A percentile compares a stretch with the other conserved stretches of the same genome.
Evolutionary conservation across 2,797 vertebrate species (phyloP).

Genomic region (Adrianichthys oophorus): DNA sequence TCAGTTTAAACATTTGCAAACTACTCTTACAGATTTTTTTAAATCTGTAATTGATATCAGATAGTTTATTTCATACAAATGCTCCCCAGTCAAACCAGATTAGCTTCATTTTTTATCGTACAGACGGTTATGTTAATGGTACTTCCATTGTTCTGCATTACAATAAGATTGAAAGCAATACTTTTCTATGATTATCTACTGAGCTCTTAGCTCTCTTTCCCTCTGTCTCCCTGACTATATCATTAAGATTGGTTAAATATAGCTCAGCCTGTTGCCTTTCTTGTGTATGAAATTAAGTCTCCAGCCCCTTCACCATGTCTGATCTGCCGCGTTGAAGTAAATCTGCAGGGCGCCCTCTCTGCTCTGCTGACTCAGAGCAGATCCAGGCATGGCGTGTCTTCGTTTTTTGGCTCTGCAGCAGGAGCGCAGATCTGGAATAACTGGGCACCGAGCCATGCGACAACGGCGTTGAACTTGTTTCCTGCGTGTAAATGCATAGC

Average conservation of each 20-base stretch:
- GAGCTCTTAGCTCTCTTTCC: conserved; percentile 46
- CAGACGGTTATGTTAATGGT: conserved; percentile 10
- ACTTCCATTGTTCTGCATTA: conserved; percentile 24
- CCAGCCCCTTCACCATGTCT: conserved; percentile 24
- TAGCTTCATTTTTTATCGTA: conserved; percentile 35
- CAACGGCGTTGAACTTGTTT: conserved; percentile 30
- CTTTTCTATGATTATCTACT: conserved; percentile 52
- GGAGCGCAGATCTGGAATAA: conserved; percentile 39
- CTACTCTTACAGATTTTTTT: neutral
- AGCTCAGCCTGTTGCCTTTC: conserved; percentile 34
- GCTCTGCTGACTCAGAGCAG: conserved; percentile 70
- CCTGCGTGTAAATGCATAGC: conserved; percentile 33
- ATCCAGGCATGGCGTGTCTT: conserved; percentile 60
- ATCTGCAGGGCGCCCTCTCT: conserved; percentile 52
- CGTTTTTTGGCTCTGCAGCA: conserved; percentile 45
- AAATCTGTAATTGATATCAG: conserved; percentile 4
- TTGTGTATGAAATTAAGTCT: conserved; percentile 48
- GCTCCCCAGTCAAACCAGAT: conserved; percentile 11
- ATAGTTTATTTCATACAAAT: conserved; percentile 13
- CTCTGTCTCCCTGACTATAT: conserved; percentile 31
- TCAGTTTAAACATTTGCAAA: too few species aligned
- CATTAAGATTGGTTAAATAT: conserved; percentile 51
- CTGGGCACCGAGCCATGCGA: conserved; percentile 43
- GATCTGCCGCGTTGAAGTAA: conserved; percentile 26
- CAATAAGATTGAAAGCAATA: conserved; percentile 29